phyloP scores from a whole-genome alignment of 2,113 vertebrate genomes.

The Paramormyrops kingsleyae region DNA sequence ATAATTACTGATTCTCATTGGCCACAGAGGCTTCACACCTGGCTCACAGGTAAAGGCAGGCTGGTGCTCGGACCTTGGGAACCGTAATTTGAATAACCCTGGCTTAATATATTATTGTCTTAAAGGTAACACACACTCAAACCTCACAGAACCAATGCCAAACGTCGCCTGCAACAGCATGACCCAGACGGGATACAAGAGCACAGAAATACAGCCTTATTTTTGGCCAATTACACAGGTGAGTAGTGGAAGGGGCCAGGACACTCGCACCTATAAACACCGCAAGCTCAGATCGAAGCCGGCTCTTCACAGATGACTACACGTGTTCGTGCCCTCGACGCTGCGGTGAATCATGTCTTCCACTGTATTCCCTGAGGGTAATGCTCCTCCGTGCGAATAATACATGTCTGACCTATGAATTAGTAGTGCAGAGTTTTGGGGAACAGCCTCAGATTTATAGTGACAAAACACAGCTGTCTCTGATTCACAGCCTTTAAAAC shows the following conservation, averaged over 20 bases:
- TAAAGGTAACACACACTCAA: neutral
- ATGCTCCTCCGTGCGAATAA: neutral
- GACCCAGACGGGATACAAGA: neutral
- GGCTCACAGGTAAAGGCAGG: too few species aligned
- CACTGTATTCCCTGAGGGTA: neutral
- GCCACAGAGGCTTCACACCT: too few species aligned
- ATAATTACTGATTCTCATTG: too few species aligned
- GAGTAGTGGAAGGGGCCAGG: neutral
- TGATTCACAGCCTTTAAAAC: neutral
- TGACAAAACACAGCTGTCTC: neutral
- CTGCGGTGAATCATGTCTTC: neutral
- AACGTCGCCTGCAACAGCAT: neutral
- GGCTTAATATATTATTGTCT: neutral
- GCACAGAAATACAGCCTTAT: neutral
- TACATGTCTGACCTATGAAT: neutral
- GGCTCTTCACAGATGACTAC: neutral
- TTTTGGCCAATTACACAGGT: neutral
- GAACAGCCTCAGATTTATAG: neutral
- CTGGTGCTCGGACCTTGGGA: too few species aligned
- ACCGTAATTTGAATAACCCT: too few species aligned
- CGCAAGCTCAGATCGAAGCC: neutral
- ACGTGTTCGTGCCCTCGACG: neutral
- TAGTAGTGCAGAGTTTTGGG: neutral
- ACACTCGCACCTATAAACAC: neutral
- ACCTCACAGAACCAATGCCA: neutral